Evolutionary conservation across 2,113 vertebrate genomes (phyloP), one percentile per base, ranked within the genome.

Genomic region (Eudyptes chrysolophus): DNA sequence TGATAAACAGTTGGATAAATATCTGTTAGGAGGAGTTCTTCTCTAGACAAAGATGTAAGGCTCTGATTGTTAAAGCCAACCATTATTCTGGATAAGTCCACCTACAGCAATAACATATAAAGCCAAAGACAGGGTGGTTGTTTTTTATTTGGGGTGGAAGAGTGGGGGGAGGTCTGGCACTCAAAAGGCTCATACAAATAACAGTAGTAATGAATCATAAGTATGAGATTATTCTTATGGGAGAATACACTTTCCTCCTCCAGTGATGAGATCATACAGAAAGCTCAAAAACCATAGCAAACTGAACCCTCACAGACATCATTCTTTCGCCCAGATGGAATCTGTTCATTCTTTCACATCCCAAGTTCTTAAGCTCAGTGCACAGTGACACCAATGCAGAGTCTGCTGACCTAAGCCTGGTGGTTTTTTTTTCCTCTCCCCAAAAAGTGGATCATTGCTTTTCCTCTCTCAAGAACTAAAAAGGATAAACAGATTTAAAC

Each of bases 201-300:
- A 55, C 84, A 91, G 94, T 97, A 96, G 96, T 97, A 96, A 96
- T 96, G 96, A 97, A 96, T 96, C 92, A 91, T 81, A 55, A 57
- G 27, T 26, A 84, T 52, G 87, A 90, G 93, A 94, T 92, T 94
- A 95, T 94, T 95, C 96, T 96, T 97, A 91, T 60, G 96, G 89
- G 94, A 94, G 93, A 97, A 89, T 82, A 96, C 87, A 93, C 77
- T 95, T 96, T 94, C 93, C 92, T 96, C 96, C 96, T 96, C 92
- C 94, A 94, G 92, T 87, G 87, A 96, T 97, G 97, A 97, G 94
- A 96, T 97, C 96, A 96, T 93, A 89, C 2, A 10, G 76, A 96
- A 96, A 94, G 87, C 92, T 96, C 92, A 92, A 94, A 96, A 89
- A 48, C 42, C 87, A 91, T 5, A 87, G 94, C 84, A 96, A 89